A percentile compares a stretch with the other conserved stretches of the same genome.
Evolutionary conservation across 2,113 vertebrate species (phyloP).

Genomic region (Nycticorax nycticorax): DNA sequence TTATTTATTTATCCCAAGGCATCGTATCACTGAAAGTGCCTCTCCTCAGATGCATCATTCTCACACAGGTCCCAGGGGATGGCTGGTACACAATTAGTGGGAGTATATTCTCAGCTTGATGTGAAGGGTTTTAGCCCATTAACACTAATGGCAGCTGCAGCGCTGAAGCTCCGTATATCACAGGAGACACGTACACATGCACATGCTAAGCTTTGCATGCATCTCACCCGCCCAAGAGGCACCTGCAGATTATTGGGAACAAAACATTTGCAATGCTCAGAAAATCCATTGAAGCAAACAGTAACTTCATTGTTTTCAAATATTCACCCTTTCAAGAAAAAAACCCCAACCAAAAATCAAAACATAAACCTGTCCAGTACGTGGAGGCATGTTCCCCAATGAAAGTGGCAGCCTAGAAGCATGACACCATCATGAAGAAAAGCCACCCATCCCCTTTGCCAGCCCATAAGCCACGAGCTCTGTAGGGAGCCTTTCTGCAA

Average conservation of each 20-base stretch:
- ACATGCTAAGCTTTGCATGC: not conserved
- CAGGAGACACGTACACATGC: not conserved
- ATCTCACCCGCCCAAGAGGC: not conserved
- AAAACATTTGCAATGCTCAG: not conserved
- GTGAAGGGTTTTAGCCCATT: not conserved
- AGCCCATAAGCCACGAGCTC: not conserved
- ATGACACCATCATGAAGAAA: not conserved
- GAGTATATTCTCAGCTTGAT: not conserved
- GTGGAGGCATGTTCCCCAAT: not conserved
- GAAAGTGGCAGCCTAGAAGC: not conserved
- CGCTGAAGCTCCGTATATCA: not conserved
- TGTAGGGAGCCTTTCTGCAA: not conserved
- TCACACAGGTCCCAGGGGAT: not conserved
- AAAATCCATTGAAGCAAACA: not conserved
- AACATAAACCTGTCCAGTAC: not conserved
- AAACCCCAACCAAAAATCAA: not conserved
- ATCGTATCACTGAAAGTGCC: accelerated
- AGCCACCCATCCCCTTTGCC: not conserved
- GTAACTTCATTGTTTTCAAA: not conserved
- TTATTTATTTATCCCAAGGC: constrained; percentile 14
- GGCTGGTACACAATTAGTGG: not conserved
- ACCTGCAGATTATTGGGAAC: not conserved
- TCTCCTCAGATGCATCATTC: not conserved
- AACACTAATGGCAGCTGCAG: not conserved
- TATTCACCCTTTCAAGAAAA: not conserved